phyloP scores from a whole-genome alignment of 2,797 vertebrate species.

The Cuculus canorus region DNA sequence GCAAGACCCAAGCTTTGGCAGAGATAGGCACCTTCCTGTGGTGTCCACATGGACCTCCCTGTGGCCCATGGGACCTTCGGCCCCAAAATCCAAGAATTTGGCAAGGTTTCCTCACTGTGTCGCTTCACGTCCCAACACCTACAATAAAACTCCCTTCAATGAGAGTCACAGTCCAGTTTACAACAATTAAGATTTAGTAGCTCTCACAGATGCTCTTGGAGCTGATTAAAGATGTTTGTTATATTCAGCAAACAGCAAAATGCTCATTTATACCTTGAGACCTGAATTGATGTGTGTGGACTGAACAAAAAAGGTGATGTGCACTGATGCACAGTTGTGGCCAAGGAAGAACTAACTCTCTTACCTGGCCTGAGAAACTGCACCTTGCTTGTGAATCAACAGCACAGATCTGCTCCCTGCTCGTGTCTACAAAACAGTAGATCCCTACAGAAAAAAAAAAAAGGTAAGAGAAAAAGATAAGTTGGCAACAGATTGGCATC shows the following conservation, averaged over 20 bases:
- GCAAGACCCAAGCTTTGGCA: not conserved
- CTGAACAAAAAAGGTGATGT: not conserved
- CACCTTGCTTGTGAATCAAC: not conserved
- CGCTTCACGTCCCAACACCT: fast-evolving
- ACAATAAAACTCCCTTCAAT: not conserved
- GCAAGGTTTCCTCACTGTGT: not conserved
- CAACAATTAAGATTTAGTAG: not conserved
- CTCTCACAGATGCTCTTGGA: not conserved
- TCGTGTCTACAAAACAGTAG: not conserved
- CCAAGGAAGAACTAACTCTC: not conserved
- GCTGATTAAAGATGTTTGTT: not conserved
- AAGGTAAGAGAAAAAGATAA: not conserved
- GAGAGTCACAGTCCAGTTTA: fast-evolving
- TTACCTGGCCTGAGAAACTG: not conserved
- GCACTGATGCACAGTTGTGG: not conserved
- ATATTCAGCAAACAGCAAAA: not conserved
- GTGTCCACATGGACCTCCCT: not conserved
- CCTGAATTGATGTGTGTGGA: not conserved
- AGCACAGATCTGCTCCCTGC: not conserved
- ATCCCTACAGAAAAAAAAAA: not conserved
- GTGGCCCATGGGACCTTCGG: not conserved
- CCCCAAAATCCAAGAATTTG: not conserved
- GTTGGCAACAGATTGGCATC: not conserved
- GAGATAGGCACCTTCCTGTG: not conserved
- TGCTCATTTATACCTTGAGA: not conserved